Percentiles rank a stretch among this genome's conserved stretches.
phyloP scores from a whole-genome alignment of 2,797 vertebrate species.

The Falco rusticolus region DNA sequence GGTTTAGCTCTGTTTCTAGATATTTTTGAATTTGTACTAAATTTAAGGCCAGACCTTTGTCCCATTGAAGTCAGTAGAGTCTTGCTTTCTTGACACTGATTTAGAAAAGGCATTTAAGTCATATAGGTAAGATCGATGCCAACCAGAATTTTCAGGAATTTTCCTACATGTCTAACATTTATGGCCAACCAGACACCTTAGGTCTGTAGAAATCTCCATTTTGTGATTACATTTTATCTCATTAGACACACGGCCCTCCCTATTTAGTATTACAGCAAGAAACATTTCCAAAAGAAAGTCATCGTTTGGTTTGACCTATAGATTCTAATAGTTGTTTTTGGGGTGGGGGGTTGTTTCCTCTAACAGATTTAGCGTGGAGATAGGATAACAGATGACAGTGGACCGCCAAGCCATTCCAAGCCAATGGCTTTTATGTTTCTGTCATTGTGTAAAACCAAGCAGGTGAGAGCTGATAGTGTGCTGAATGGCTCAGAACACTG shows the following conservation, averaged over 20 bases:
- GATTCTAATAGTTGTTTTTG: neutral
- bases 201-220: neutral
- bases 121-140: neutral
- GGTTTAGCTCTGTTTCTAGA: neutral
- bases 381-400: conserved; percentile 24
- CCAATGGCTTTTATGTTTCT: conserved; percentile 4
- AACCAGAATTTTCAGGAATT: neutral
- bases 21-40: neutral
- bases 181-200: neutral
- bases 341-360: neutral
- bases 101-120: neutral
- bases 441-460: neutral
- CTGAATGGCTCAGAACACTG: neutral
- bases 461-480: neutral
- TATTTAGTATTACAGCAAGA: neutral
- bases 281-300: neutral
- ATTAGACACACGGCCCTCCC: neutral
- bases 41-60: neutral
- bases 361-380: neutral
- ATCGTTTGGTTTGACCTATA: neutral
- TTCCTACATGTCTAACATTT: neutral
- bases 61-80: neutral
- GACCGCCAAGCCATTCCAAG: neutral
- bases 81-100: neutral
- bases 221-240: neutral